These are phyloP conservation scores for Eurystomus gularis DNA, from an alignment of 2,113 vertebrate genomes.

Conservation along the genomic window DNA sequence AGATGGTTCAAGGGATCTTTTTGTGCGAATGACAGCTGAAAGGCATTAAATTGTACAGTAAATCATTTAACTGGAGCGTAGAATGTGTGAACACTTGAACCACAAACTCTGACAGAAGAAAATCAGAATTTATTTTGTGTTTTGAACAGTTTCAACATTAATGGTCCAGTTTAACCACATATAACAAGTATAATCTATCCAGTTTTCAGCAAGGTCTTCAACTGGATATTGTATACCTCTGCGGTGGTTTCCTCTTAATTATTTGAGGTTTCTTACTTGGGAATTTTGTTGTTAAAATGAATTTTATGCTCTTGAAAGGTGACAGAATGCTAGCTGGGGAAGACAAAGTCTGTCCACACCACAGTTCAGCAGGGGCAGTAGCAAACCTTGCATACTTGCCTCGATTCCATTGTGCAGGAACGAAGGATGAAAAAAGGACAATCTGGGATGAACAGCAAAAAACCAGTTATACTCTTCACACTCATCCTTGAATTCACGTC, in stretches of 20 bases:
- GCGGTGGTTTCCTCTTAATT: slow-evolving; percentile 22
- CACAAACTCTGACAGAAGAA: slow-evolving; percentile 33
- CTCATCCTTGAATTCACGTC: background rate
- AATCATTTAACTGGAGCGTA: slow-evolving; percentile 45
- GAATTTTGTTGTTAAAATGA: background rate
- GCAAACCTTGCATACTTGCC: background rate
- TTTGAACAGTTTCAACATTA: slow-evolving; percentile 30
- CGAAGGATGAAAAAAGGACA: background rate
- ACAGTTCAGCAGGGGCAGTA: background rate
- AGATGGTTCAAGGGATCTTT: slow-evolving; percentile 6
- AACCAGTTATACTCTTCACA: background rate
- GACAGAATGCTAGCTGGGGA: background rate
- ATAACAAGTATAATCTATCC: slow-evolving; percentile 4
- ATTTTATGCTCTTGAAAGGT: background rate
- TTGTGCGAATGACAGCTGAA: slow-evolving; percentile 38
- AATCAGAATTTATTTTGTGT: slow-evolving; percentile 33
- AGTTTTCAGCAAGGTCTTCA: slow-evolving; percentile 61
- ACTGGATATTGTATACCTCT: slow-evolving; percentile 15
- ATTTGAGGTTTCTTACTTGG: slow-evolving; percentile 26
- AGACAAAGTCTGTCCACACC: background rate
- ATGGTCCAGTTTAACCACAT: slow-evolving; percentile 15
- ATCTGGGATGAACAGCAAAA: background rate
- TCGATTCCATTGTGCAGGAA: background rate
- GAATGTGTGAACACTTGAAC: slow-evolving; percentile 41
- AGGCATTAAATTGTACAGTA: slow-evolving; percentile 52